Conservation (phyloP, 2,113 vertebrate genomes). For the Oncorhynchus masou region DNA sequence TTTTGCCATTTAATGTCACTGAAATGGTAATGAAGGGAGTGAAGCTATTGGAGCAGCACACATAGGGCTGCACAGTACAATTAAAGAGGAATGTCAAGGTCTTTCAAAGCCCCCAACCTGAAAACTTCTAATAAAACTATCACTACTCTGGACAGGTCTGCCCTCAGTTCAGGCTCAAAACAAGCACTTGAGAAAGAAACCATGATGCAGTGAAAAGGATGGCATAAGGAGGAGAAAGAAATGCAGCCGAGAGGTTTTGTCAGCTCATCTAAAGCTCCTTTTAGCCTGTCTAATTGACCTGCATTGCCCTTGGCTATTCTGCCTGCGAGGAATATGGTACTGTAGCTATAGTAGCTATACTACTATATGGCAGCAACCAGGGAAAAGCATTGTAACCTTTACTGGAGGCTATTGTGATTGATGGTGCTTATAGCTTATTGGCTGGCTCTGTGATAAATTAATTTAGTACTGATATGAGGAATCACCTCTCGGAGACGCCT, state of each 20-base stretch:
- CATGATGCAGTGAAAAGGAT: background rate
- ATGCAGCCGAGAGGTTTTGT: constrained; percentile 6
- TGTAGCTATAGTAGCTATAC: background rate
- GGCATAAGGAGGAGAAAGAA: background rate
- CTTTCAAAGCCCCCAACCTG: background rate
- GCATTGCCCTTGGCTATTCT: constrained; percentile 10
- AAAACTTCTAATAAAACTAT: too few species aligned
- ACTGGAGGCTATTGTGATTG: background rate
- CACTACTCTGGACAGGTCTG: too few species aligned
- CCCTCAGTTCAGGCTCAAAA: background rate
- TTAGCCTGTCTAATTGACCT: constrained; percentile 26
- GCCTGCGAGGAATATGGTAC: background rate
- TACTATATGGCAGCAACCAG: background rate
- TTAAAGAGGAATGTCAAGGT: background rate
- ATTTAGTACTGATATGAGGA: background rate
- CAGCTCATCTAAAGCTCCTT: constrained; percentile 20
- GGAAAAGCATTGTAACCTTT: background rate
- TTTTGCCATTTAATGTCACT: too few species aligned
- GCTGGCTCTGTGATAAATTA: background rate
- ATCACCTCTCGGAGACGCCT: too few species aligned
- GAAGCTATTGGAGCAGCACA: too few species aligned
- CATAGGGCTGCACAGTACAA: background rate
- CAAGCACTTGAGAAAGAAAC: background rate
- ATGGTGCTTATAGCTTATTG: background rate
- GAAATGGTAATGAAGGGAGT: too few species aligned